Evolutionary conservation across 1,140 invertebrate species (phyloP).

Genomic region (Maniola jurtina): DNA sequence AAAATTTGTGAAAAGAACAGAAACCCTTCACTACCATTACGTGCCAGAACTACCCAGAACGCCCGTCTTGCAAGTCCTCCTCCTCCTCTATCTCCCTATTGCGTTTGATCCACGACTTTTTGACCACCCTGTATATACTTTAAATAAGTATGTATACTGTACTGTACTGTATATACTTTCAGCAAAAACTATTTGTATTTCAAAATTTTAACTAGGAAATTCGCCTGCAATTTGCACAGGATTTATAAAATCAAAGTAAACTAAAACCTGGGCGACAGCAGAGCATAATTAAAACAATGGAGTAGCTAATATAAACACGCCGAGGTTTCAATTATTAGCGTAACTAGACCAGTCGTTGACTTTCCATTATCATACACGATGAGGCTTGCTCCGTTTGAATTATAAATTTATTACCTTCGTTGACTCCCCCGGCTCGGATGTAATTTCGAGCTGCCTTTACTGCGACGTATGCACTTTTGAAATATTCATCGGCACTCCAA

Average conservation of each 20-base stretch:
- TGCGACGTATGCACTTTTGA: conserved; percentile 34
- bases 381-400: conserved; percentile 48
- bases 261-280: conserved; percentile 21
- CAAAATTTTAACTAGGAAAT: neutral
- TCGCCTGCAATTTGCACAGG: neutral
- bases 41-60: too few species aligned
- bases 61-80: too few species aligned
- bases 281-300: conserved; percentile 36
- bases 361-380: conserved; percentile 67
- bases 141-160: too few species aligned
- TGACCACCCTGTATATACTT: too few species aligned
- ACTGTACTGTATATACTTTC: too few species aligned
- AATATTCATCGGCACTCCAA: conserved; percentile 44
- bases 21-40: too few species aligned
- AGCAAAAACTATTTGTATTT: too few species aligned
- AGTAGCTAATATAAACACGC: conserved; percentile 32
- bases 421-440: conserved; percentile 26
- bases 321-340: conserved; percentile 47
- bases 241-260: conserved; percentile 8
- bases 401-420: conserved; percentile 58
- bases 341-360: conserved; percentile 53
- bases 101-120: too few species aligned
- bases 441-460: conserved; percentile 24
- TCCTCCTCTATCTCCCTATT: too few species aligned
- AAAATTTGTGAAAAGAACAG: too few species aligned